A percentile compares a stretch with the other conserved stretches of the same genome.
Conservation (phyloP, 2,888 invertebrate species). For the Mactromeris polynyma region DNA sequence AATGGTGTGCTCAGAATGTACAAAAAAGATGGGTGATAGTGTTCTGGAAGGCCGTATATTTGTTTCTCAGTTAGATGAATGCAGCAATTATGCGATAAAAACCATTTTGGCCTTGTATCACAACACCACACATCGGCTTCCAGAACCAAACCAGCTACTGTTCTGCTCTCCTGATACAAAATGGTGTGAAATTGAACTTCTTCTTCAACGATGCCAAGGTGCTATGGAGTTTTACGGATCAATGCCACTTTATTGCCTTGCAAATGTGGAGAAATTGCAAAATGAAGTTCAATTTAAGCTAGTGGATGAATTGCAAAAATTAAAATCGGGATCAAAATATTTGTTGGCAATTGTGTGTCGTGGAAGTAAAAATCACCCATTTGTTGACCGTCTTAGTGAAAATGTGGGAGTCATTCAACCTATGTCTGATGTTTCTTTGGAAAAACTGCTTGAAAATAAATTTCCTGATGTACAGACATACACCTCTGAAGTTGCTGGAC, state of each 20-base stretch:
- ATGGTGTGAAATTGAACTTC: conserved; percentile 69
- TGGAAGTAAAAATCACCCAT: conserved; percentile 69
- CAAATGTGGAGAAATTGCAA: conserved; percentile 70
- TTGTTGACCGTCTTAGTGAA: conserved; percentile 59
- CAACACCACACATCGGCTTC: conserved; percentile 66
- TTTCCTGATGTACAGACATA: conserved; percentile 56
- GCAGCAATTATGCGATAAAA: conserved; percentile 64
- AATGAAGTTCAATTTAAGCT: conserved; percentile 71
- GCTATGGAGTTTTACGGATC: conserved; percentile 11
- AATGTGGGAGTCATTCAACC: conserved; percentile 39
- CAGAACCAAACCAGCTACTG: conserved; percentile 72
- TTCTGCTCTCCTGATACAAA: conserved; percentile 70
- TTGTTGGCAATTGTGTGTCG: conserved; percentile 69
- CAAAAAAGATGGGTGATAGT: conserved; percentile 59
- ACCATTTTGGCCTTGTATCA: conserved; percentile 71
- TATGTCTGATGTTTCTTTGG: conserved; percentile 34
- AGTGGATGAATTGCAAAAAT: conserved; percentile 59
- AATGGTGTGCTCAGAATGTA: conserved; percentile 24
- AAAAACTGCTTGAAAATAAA: conserved; percentile 26
- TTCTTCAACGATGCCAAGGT: conserved; percentile 68
- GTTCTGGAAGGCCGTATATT: conserved; percentile 67
- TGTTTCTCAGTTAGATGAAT: conserved; percentile 68
- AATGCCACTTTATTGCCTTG: conserved; percentile 67
- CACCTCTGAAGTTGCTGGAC: conserved; percentile 73
- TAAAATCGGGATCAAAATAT: conserved; percentile 31